Percentiles rank a stretch among this genome's conserved stretches.
Evolutionary conservation across 2,888 invertebrate species (phyloP).

Genomic region (Troilus luridus): DNA sequence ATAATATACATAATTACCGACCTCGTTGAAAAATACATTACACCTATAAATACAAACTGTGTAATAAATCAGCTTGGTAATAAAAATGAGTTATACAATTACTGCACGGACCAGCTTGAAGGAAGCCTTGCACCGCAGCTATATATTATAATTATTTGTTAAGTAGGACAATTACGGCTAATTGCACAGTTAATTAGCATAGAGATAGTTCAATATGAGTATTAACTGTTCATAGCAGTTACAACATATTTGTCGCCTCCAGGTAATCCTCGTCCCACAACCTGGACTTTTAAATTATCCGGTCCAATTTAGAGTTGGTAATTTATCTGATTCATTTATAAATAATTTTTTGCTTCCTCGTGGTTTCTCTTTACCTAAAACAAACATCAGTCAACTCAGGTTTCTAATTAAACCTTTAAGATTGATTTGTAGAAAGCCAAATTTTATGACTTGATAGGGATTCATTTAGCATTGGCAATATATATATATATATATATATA

Average conservation of each 20-base stretch:
- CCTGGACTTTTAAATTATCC: background rate
- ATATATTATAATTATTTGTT: background rate
- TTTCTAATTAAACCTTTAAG: background rate
- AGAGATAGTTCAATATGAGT: background rate
- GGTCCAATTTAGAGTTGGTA: background rate
- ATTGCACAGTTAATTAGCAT: background rate
- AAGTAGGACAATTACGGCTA: background rate
- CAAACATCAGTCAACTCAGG: background rate
- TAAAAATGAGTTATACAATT: background rate
- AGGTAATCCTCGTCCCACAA: background rate
- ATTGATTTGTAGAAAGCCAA: background rate
- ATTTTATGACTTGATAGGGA: background rate
- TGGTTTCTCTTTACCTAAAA: background rate
- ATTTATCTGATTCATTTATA: conserved; percentile 4
- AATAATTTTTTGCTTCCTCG: background rate
- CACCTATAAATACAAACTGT: background rate
- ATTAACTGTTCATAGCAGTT: background rate
- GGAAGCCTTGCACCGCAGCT: background rate
- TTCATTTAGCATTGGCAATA: background rate
- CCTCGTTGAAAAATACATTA: background rate
- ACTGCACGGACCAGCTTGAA: background rate
- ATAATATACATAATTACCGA: background rate
- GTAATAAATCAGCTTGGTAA: background rate
- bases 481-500: no score
- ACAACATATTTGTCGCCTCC: background rate